These are phyloP conservation scores for Sesia bembeciformis DNA, from an alignment of 2,888 invertebrate species.

Conservation along the genomic window DNA sequence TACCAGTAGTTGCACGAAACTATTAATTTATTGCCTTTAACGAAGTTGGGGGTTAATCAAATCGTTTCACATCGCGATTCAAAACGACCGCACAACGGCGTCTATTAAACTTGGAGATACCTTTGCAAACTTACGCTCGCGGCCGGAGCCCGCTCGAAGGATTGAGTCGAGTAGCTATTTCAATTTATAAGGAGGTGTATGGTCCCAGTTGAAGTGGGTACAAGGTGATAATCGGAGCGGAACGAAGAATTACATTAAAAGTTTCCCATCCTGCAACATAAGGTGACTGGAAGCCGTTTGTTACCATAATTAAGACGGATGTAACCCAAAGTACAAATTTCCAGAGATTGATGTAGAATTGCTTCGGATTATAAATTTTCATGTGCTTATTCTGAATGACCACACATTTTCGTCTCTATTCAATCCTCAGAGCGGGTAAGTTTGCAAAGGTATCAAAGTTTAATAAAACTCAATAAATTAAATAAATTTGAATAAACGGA, in stretches of 20 bases:
- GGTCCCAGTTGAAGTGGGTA: slow-evolving; percentile 7
- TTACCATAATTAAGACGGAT: too few relatives aligned
- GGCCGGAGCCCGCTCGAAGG: slow-evolving; percentile 10
- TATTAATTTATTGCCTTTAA: neutral
- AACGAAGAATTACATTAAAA: neutral
- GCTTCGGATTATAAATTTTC: too few relatives aligned
- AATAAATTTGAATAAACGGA: too few relatives aligned
- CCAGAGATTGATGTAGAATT: too few relatives aligned
- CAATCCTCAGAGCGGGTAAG: too few relatives aligned
- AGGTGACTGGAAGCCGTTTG: too few relatives aligned
- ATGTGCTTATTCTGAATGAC: too few relatives aligned
- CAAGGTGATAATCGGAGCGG: neutral
- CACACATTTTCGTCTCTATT: too few relatives aligned
- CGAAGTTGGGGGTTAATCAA: slow-evolving; percentile 5
- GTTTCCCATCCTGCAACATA: too few relatives aligned
- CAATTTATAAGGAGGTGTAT: slow-evolving; percentile 18
- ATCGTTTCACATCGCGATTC: slow-evolving; percentile 11
- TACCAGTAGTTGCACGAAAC: neutral
- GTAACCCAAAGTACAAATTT: too few relatives aligned
- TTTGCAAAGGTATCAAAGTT: too few relatives aligned
- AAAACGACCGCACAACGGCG: slow-evolving; percentile 13
- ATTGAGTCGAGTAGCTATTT: slow-evolving; percentile 25
- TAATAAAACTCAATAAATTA: too few relatives aligned
- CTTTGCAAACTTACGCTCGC: slow-evolving; percentile 10
- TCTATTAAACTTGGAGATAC: slow-evolving; percentile 9